Percentiles rank a stretch among this genome's conserved stretches.
phyloP scores from a whole-genome alignment of 2,113 vertebrate species.

The Bufo gargarizans region DNA sequence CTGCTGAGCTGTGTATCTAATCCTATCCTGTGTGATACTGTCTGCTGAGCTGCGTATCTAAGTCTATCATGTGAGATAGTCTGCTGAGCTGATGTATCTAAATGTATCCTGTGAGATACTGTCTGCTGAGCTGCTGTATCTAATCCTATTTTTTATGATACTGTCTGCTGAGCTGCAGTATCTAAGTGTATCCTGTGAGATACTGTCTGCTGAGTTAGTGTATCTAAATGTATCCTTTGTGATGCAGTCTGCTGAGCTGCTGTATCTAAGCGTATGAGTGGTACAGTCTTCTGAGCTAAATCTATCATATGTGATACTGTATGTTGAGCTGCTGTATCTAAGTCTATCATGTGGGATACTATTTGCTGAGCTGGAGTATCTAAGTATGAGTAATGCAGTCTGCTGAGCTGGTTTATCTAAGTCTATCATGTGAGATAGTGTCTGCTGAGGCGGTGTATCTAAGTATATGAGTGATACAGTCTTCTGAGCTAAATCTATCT shows the following conservation, averaged over 20 bases:
- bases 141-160: too few relatives aligned
- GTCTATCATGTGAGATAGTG: background rate
- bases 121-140: background rate
- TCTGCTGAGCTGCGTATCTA: background rate
- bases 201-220: background rate
- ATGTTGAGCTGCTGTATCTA: background rate
- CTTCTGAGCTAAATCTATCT: too few relatives aligned
- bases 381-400: background rate
- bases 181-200: background rate
- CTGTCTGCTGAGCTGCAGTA: too few relatives aligned
- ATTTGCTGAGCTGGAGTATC: background rate
- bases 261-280: background rate
- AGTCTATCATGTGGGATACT: background rate
- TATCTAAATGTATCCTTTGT: background rate
- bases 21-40: background rate
- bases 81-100: background rate
- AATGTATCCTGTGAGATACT: background rate
- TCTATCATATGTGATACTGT: background rate
- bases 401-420: background rate
- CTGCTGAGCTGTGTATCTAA: constrained; percentile 2
- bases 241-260: background rate
- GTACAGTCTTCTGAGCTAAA: background rate
- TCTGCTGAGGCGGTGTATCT: background rate
- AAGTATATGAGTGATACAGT: background rate
- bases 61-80: too few relatives aligned